Evolutionary conservation across 2,113 vertebrate species (phyloP).

Genomic region (Scomber colias): DNA sequence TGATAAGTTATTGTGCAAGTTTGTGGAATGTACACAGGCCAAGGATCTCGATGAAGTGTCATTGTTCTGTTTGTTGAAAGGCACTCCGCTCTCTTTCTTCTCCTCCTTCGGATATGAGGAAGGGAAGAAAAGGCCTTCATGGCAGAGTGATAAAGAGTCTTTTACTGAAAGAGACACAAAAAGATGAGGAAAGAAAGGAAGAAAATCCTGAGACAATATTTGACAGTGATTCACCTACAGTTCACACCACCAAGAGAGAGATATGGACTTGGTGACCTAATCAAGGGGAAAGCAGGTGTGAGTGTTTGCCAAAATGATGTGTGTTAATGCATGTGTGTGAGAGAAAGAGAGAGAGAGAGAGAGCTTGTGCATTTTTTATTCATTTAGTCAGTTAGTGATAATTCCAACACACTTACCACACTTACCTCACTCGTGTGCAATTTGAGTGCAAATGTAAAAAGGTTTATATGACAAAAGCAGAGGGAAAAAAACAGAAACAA

Average conservation of each 20-base stretch:
- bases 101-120: slow-evolving; percentile 60
- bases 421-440: slow-evolving; percentile 43
- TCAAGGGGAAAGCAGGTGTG: slow-evolving; percentile 81
- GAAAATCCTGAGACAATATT: slow-evolving; percentile 82
- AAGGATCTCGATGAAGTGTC: slow-evolving; percentile 66
- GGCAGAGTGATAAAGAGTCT: slow-evolving; percentile 72
- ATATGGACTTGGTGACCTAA: slow-evolving; percentile 75
- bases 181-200: slow-evolving; percentile 62
- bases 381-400: slow-evolving; percentile 25
- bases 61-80: slow-evolving; percentile 73
- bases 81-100: slow-evolving; percentile 64
- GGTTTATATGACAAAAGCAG: slow-evolving; percentile 11
- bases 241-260: slow-evolving; percentile 65
- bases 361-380: slow-evolving; percentile 3
- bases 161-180: slow-evolving; percentile 61
- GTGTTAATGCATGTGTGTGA: slow-evolving; percentile 15
- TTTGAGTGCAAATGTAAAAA: slow-evolving; percentile 28
- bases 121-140: slow-evolving; percentile 68
- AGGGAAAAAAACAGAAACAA: slow-evolving; percentile 28
- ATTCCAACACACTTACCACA: slow-evolving; percentile 41
- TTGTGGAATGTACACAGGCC: slow-evolving; percentile 78
- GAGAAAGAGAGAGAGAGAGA: background rate
- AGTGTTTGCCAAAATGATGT: slow-evolving; percentile 31
- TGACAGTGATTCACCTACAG: slow-evolving; percentile 78
- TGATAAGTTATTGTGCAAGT: slow-evolving; percentile 80